Evolutionary conservation across 2,797 vertebrate genomes (phyloP).

Genomic region (Melanotaenia boesemani): DNA sequence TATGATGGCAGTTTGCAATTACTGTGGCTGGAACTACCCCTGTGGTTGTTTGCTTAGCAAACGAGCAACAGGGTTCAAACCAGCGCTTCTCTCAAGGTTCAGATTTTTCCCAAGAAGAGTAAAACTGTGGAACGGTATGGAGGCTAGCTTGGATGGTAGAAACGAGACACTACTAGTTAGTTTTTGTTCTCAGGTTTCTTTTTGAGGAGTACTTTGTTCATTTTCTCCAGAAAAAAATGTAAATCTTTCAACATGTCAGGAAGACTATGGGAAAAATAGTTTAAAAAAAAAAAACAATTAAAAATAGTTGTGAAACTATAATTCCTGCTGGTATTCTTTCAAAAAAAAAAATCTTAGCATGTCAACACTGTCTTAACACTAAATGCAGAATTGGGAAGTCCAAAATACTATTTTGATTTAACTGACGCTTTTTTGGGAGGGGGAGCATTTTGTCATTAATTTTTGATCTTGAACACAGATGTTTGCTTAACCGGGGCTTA

Average conservation of each 20-base stretch:
- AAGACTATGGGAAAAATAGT: background rate
- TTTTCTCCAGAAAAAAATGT: background rate
- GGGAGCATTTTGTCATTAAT: background rate
- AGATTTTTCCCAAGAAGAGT: background rate
- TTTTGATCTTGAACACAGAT: background rate
- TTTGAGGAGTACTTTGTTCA: background rate
- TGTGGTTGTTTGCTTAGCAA: background rate
- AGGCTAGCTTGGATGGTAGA: background rate
- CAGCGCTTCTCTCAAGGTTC: background rate
- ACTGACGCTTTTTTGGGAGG: background rate
- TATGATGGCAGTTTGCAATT: background rate
- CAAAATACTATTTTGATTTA: slow-evolving; percentile 16
- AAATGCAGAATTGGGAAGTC: background rate
- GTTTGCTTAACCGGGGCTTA: slow-evolving; percentile 1
- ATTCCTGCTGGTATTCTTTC: background rate
- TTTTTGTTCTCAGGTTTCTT: background rate
- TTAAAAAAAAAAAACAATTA: no score
- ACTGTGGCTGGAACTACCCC: background rate
- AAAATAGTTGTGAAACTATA: background rate
- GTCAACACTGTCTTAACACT: slow-evolving; percentile 33
- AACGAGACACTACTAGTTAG: background rate
- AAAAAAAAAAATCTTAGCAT: slow-evolving; percentile 2
- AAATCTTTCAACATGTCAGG: background rate
- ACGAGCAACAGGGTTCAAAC: background rate
- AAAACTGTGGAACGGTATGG: background rate